phyloP scores from a whole-genome alignment of 92 coral and sea anemone genomes.

The Palythoa heliodiscus region DNA sequence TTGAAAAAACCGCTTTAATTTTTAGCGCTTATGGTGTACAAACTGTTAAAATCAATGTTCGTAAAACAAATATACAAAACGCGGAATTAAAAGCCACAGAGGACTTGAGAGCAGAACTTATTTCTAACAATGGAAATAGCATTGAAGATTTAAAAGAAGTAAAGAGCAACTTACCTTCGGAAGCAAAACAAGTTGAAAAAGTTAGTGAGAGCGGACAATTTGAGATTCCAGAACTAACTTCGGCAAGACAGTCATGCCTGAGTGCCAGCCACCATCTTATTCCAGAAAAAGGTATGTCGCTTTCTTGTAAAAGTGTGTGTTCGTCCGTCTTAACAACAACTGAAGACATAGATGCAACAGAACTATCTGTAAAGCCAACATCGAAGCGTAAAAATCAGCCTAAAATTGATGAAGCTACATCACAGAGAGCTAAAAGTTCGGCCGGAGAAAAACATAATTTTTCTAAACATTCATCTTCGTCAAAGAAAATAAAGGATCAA shows the following conservation, averaged over 20 bases:
- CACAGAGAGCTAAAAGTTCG: not conserved
- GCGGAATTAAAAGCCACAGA: no score
- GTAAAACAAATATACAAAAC: not conserved
- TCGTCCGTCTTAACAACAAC: not conserved
- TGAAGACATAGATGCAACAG: not conserved
- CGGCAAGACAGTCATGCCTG: not conserved
- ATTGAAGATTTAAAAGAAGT: not conserved
- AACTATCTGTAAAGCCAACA: not conserved
- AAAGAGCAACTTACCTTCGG: not conserved
- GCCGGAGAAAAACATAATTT: not conserved
- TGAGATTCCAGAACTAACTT: not conserved
- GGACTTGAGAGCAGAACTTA: no score
- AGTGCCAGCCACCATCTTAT: not conserved
- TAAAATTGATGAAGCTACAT: not conserved
- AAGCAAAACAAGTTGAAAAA: not conserved
- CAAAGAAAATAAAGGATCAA: not conserved
- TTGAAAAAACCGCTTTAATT: not conserved
- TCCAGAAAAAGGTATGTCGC: not conserved
- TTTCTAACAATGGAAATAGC: not conserved
- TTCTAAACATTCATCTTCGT: not conserved
- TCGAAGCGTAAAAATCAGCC: not conserved
- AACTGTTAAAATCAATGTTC: no score
- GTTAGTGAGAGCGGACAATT: not conserved
- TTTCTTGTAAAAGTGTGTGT: not conserved
- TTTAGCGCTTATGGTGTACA: not conserved